Conservation (phyloP, 2,797 vertebrate genomes). For the Tenualosa thibaudeaui region DNA sequence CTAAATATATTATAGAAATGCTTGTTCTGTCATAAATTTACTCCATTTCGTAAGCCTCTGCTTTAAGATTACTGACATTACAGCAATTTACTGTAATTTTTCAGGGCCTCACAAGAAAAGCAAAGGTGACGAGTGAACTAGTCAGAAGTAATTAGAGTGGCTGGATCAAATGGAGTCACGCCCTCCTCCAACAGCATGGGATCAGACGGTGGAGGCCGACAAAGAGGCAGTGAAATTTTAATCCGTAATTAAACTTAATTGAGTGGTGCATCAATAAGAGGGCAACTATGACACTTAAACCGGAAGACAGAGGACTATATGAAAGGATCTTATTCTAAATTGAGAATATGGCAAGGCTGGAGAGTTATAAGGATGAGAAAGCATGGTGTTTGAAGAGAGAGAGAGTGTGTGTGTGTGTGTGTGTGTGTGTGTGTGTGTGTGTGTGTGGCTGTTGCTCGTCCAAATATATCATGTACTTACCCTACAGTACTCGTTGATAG, state of each 20-base stretch:
- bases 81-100: neutral
- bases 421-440: neutral
- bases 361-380: neutral
- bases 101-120: neutral
- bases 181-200: neutral
- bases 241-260: conserved; percentile 4
- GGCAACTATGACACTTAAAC: neutral
- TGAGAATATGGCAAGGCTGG: neutral
- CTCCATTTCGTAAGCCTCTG: neutral
- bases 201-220: neutral
- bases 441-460: neutral
- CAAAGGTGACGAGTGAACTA: neutral
- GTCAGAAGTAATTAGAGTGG: neutral
- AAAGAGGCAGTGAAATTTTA: neutral
- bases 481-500: conserved; percentile 98
- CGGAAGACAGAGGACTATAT: neutral
- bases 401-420: neutral
- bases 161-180: neutral
- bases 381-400: neutral
- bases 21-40: neutral
- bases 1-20: conserved; percentile 3
- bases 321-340: neutral
- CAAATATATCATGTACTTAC: conserved; percentile 68
- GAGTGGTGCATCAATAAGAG: neutral
- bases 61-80: conserved; percentile 14